Conservation (phyloP, 2,113 vertebrate species). For the Geococcyx californianus region DNA sequence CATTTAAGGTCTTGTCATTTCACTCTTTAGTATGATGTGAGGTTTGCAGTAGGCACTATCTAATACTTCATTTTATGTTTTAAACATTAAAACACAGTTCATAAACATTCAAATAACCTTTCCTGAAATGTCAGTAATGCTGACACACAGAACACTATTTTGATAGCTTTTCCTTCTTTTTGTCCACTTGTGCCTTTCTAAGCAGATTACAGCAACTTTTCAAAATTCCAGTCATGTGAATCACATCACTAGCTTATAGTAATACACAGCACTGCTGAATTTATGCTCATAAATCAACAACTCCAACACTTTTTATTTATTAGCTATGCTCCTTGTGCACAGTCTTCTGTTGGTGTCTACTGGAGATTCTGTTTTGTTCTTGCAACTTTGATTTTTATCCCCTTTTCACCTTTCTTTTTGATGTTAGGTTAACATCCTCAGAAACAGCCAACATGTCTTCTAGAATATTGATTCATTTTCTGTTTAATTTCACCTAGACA, state of each 20-base stretch:
- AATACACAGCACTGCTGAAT: background rate
- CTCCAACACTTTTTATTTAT: background rate
- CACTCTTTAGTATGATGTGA: background rate
- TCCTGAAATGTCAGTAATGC: background rate
- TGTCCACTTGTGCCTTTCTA: background rate
- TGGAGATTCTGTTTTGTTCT: background rate
- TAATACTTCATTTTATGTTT: background rate
- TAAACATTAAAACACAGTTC: background rate
- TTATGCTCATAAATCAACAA: conserved; percentile 27
- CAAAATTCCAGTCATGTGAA: background rate
- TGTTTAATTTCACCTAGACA: background rate
- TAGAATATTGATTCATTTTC: background rate
- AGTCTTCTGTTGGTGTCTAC: background rate
- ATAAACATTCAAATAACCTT: conserved; percentile 11
- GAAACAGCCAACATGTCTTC: background rate
- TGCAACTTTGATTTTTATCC: background rate
- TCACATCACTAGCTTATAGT: background rate
- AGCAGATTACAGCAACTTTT: conserved; percentile 4
- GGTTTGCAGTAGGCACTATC: background rate
- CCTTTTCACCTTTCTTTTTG: background rate
- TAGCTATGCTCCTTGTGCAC: background rate
- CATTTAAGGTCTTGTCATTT: background rate
- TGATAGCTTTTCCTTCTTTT: background rate
- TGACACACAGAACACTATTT: background rate
- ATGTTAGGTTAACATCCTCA: background rate